A percentile compares a stretch with the other conserved stretches of the same genome.
Evolutionary conservation across 1,140 invertebrate species (phyloP).

Genomic region (Bemisia tabaci): DNA sequence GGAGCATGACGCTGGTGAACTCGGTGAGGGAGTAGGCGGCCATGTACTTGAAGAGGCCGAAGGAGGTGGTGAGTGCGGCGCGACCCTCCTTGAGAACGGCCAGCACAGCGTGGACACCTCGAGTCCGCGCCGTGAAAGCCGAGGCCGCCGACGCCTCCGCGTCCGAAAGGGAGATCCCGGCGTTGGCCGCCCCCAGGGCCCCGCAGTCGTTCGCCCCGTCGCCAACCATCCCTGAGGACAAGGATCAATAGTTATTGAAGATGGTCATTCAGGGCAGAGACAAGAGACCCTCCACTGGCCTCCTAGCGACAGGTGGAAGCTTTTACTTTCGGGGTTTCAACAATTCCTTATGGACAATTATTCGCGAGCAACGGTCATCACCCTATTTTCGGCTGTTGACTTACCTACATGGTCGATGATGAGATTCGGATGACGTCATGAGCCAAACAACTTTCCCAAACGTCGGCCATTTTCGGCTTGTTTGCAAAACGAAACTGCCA

Average conservation of each 20-base stretch:
- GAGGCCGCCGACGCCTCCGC: slow-evolving; percentile 92
- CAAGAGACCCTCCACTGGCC: too few species aligned
- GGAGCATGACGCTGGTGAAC: slow-evolving; percentile 77
- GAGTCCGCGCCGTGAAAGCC: slow-evolving; percentile 82
- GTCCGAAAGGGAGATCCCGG: slow-evolving; percentile 90
- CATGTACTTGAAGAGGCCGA: slow-evolving; percentile 92
- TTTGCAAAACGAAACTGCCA: too few species aligned
- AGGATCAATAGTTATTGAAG: slow-evolving; percentile 6
- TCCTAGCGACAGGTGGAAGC: too few species aligned
- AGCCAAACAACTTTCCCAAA: too few species aligned
- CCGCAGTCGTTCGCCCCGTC: slow-evolving; percentile 97
- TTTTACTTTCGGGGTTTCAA: too few species aligned
- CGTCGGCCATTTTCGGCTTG: too few species aligned
- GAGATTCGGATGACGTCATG: too few species aligned
- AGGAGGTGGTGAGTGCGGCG: slow-evolving; percentile 85
- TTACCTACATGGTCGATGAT: too few species aligned
- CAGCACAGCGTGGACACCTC: slow-evolving; percentile 82
- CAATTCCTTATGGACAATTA: too few species aligned
- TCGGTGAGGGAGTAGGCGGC: slow-evolving; percentile 59
- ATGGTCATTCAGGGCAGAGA: too few species aligned
- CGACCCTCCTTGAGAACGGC: slow-evolving; percentile 81
- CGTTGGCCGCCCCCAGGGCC: slow-evolving; percentile 85
- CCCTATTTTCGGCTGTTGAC: too few species aligned
- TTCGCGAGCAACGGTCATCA: too few species aligned
- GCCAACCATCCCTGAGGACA: slow-evolving; percentile 72